These are phyloP conservation scores for Asobara japonica DNA, from an alignment of 1,140 invertebrate species.

Conservation along the genomic window DNA sequence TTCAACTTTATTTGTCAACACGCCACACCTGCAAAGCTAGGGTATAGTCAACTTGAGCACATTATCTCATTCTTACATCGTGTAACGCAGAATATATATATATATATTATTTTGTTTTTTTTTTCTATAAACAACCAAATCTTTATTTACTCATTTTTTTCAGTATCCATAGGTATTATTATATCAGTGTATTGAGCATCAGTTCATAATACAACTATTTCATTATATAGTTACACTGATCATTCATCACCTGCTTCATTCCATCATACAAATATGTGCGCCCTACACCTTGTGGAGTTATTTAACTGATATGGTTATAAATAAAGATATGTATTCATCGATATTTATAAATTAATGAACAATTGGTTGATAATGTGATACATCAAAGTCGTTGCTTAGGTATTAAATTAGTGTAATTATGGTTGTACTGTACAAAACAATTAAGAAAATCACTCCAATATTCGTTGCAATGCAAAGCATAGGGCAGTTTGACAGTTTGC, in stretches of 20 bases:
- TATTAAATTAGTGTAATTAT: background rate
- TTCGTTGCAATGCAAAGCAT: constrained; percentile 39
- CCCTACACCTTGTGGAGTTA: background rate
- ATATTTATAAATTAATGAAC: constrained; percentile 38
- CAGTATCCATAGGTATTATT: constrained; percentile 45
- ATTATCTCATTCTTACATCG: constrained; percentile 45
- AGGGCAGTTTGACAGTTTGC: constrained; percentile 11
- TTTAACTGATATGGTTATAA: background rate
- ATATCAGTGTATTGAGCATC: constrained; percentile 61
- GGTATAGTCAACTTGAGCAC: constrained; percentile 58
- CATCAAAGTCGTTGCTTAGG: constrained; percentile 27
- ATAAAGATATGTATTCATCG: constrained; percentile 35
- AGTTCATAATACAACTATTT: background rate
- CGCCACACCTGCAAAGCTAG: constrained; percentile 54
- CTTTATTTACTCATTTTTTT: constrained; percentile 47
- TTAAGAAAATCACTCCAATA: constrained; percentile 18
- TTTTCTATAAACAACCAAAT: constrained; percentile 62
- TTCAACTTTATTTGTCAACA: constrained; percentile 62
- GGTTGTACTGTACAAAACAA: constrained; percentile 3
- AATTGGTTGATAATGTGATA: constrained; percentile 31
- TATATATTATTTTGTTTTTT: constrained; percentile 53
- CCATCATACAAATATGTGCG: constrained; percentile 37
- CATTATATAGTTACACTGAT: constrained; percentile 3
- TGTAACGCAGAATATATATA: constrained; percentile 27
- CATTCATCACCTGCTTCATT: background rate